Percentiles rank a stretch among this genome's conserved stretches.
Evolutionary conservation across 2,113 vertebrate genomes (phyloP).

Genomic region (Periophthalmus modestus): DNA sequence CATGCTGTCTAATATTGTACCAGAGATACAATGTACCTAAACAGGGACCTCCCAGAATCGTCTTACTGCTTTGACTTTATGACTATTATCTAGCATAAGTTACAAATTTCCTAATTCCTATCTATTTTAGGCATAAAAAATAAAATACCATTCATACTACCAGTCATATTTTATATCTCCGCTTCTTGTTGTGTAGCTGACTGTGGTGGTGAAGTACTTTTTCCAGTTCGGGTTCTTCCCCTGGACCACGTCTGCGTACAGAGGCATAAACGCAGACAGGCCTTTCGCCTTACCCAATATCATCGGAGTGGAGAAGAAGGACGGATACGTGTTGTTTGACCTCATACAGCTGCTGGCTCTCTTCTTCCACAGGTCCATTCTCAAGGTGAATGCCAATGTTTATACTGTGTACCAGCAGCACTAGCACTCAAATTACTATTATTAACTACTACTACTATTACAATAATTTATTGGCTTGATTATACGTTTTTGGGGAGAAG

Average conservation of each 20-base stretch:
- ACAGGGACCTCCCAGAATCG: no score
- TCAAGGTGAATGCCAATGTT: constrained; percentile 57
- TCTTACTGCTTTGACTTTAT: no score
- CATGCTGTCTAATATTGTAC: not conserved
- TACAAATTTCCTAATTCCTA: not conserved
- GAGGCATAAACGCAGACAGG: constrained; percentile 74
- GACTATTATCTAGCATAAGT: not conserved
- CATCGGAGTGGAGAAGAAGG: constrained; percentile 76
- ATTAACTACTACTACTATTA: no score
- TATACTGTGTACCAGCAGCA: not conserved
- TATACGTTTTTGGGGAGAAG: no score
- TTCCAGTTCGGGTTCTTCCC: constrained; percentile 84
- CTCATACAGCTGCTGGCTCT: constrained; percentile 76
- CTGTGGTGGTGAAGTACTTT: constrained; percentile 81
- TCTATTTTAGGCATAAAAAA: no score
- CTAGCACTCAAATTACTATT: not conserved
- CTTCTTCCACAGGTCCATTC: constrained; percentile 76
- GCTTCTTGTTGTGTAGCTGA: constrained; percentile 60
- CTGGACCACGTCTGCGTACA: constrained; percentile 74
- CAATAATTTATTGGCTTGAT: no score
- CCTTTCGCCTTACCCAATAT: constrained; percentile 78
- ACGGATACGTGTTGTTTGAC: constrained; percentile 68
- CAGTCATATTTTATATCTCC: no score
- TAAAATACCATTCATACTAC: no score
- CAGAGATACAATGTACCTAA: no score